Base-by-base conservation (phyloP, 2,888 invertebrate genomes). In the Cephus runcator region DNA sequence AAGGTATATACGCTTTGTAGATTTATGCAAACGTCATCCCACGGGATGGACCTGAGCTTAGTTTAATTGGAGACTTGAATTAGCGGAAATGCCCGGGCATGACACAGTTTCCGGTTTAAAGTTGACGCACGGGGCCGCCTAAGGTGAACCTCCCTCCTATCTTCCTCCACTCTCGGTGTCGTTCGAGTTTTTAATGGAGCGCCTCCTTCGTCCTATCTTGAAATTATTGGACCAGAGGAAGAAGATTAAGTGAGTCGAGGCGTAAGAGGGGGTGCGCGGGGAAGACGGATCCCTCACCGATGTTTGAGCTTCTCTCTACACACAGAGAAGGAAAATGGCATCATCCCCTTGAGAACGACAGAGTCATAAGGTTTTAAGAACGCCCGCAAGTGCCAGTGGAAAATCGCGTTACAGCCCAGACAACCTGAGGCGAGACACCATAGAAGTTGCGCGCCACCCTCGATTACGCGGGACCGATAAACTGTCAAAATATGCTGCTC, bases 401-500 rank as follows among this genome's bases (percentile, higher is more conserved):
- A 56, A 56, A 56, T 56, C 9, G 56, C 56, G 56, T 56, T 56
- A 56, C 23, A 56, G 56, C 15, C 23, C 56, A 23, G 56, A 56
- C 56, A 56, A 56, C 56, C 56, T 6, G 9, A 56, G 56, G 56
- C 23, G 23, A 56, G 56, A 56, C 56, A 56, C 23, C 23, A 23
- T 23, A 56, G 56, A 56, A 56, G 9, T 15, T 56, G 56, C 23
- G 6, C 23, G 23, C 23, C 56, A 56, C 9, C 23, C 56, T 56
- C 56, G 56, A 56, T 23, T 56, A 56, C 15, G 23, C 23, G 9
- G 23, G 23, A 23, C 79, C 82, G 85, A 88, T 86, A 87, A 87
- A 88, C 88, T 87, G 86, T 85, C 83, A 80, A 85, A 85, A 83
- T 82, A 81, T 83, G 83, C 85, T 84, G 82, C 86, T 87, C 87